Base-by-base conservation (phyloP, 1,140 invertebrate genomes). In the Brachionus angularis region DNA sequence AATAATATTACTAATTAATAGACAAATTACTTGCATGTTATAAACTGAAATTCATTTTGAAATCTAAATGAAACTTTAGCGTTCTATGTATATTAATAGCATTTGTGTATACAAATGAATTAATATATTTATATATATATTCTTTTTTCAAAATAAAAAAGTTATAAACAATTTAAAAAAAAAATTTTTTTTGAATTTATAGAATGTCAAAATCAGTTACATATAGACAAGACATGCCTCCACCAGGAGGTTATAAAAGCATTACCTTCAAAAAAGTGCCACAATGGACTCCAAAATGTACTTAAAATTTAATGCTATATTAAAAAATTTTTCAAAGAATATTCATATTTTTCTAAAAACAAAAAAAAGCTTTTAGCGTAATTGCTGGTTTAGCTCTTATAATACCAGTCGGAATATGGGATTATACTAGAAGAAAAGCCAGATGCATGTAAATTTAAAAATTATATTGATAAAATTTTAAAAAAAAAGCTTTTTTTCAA, bases 211-310 rank as follows among this genome's bases (percentile, higher is more conserved):
- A 23, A 58, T 34, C 53, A 12, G 53, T 58, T 23, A 12, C 33
- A 29, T 58, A 58, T 46, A 46, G 36, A 71, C 67, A 71, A 34
- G 67, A 71, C 5, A 71, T 71, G 67, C 67, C 67, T 39, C 67
- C 67, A 18, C 47, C 67, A 3, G 67, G 67, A 36, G 67, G 67
- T 29, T 71, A 52, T 46, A 23, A 46, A 25, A 34, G 27, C 14
- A 46, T 67, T 21, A 46, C 42, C 3, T 67, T 23, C 47, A 67
- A 50, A 46, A 46, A 50, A 46, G 62, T 67, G 18, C 62, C 62
- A 46, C 23, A 39, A 23, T 67, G 62, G 62, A 25, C 62, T 33
- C 62, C 62, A 10, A 67, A 50, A 29, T 42, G 62, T 67, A 47
- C n/a, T n/a, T n/a, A n/a, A n/a, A n/a, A n/a, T n/a, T n/a, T n/a